Evolutionary conservation across 2,113 vertebrate species (phyloP), one percentile per base, ranked within the genome.

Genomic region (Oreocharis arfaki): DNA sequence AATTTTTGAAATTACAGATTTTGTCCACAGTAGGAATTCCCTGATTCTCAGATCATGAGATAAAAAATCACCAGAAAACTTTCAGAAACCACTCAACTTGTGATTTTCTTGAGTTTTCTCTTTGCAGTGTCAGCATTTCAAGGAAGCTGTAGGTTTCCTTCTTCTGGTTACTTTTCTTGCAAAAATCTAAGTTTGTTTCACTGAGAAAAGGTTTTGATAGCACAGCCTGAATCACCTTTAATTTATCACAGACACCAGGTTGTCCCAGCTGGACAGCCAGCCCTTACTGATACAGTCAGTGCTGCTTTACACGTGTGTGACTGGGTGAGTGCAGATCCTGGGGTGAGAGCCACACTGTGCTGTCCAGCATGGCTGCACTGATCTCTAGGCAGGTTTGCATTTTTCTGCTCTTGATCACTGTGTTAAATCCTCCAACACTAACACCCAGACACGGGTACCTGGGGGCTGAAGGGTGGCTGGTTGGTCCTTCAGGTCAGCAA

Each of bases 1-100:
- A 26, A 61, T 23, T 87, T 84, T 70, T 64, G 24, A 65, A 77
- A 63, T 81, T 16, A 41, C 47, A 59, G 22, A 12, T 65, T 65
- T n/a, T 47, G 6, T 63, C 47, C 64, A 24, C 16, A n/a, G 32
- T 41, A 67, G 24, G n/a, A 95, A 70, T 87, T 78, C 55, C 21
- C 24, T 13, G 10, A 7, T 61, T 92, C 42, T 92, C 39, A 46
- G 27, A 28, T 16, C 0, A 0, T 0, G 5, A 63, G 33, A 69
- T 41, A 44, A 91, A 80, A 89, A 68, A 37, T 46, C 26, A 46
- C 59, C 27, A 53, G 46, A 61, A 86, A 81, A 55, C 39, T 70
- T 94, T 26, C 67, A 70, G 60, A 73, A 83, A 65, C 26, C 14
- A 46, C 49, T 73, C 44, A 53, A 24, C 16, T 77, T 33, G 7